phyloP scores from a whole-genome alignment of 2,797 vertebrate genomes.

The Steatocranus sp. region DNA sequence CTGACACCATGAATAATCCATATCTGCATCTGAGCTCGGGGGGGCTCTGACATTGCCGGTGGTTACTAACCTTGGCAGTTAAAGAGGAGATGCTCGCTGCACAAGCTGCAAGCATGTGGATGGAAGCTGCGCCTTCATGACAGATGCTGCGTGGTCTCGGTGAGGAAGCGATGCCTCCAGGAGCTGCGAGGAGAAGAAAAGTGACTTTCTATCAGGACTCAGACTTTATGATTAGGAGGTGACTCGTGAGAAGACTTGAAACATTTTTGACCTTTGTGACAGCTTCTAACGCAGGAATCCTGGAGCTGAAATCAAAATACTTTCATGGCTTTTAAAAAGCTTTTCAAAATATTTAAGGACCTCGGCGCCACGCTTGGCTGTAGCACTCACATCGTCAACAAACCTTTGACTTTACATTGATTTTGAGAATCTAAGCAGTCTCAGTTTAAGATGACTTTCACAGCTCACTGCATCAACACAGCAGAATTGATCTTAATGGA shows the following conservation, averaged over 20 bases:
- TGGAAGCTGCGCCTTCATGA: neutral
- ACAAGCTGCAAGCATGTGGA: neutral
- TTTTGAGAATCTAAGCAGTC: neutral
- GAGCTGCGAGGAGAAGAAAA: neutral
- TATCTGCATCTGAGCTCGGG: neutral
- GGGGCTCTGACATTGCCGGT: neutral
- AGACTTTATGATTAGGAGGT: neutral
- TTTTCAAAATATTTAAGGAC: accelerated
- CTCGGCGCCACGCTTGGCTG: neutral
- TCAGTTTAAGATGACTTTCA: neutral
- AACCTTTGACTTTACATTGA: neutral
- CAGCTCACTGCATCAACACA: neutral
- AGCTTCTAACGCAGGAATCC: neutral
- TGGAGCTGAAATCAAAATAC: neutral
- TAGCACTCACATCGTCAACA: neutral
- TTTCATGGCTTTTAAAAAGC: neutral
- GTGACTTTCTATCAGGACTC: neutral
- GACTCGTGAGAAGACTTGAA: neutral
- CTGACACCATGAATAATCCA: neutral
- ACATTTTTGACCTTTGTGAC: neutral
- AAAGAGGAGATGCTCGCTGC: neutral
- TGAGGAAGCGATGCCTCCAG: neutral
- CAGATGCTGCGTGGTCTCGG: neutral
- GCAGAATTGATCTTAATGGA: neutral
- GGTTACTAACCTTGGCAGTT: neutral